phyloP scores from a whole-genome alignment of 2,888 invertebrate genomes.

The Eupeodes luniger region DNA sequence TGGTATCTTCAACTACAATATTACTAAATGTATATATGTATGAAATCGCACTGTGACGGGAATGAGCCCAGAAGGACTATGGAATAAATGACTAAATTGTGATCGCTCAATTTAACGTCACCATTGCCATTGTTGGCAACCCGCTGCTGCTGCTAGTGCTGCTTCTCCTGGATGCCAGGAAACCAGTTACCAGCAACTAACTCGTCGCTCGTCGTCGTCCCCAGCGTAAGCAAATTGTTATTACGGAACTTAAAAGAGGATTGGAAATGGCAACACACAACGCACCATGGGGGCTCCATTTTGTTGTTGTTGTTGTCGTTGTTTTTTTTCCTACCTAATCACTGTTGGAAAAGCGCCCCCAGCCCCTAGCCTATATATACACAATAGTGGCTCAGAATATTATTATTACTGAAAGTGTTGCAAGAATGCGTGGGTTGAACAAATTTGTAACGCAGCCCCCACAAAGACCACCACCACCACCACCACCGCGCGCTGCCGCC shows the following conservation, averaged over 20 bases:
- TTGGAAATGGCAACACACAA: conserved; percentile 45
- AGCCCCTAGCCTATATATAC: not conserved
- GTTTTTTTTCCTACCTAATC: conserved; percentile 24
- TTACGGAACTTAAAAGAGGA: conserved; percentile 45
- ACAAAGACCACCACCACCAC: too few species aligned
- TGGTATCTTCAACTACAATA: conserved; percentile 51
- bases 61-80: conserved; percentile 42
- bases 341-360: conserved; percentile 32
- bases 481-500: not conserved
- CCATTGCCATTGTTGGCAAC: conserved; percentile 57
- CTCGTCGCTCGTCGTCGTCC: conserved; percentile 3
- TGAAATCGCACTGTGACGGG: not conserved
- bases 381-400: not conserved
- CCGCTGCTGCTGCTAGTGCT: conserved; percentile 6
- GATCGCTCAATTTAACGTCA: conserved; percentile 74
- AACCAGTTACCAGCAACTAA: not conserved
- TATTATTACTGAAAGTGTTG: conserved; percentile 29
- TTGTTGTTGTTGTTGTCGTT: not conserved
- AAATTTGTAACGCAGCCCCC: conserved; percentile 15
- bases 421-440: conserved; percentile 16
- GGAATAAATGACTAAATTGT: conserved; percentile 70
- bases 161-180: too few species aligned
- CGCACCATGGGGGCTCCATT: conserved; percentile 37
- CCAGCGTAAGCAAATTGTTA: conserved; percentile 56
- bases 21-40: not conserved